Evolutionary conservation across 1,140 invertebrate genomes (phyloP).

Genomic region (Drosophila rufa): DNA sequence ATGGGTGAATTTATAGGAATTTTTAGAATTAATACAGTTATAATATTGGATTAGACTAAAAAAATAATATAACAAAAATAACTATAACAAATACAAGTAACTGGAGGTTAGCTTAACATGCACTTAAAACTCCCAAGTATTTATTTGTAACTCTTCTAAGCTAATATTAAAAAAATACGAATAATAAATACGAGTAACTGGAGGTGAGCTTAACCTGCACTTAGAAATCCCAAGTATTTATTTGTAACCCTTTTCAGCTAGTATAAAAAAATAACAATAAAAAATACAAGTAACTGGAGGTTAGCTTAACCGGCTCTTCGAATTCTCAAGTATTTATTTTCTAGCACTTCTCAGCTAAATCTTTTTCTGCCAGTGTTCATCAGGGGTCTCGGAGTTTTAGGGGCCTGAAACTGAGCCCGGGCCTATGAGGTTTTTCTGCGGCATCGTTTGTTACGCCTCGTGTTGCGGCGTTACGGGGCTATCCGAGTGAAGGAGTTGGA

Average conservation of each 20-base stretch:
- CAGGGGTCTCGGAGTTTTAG: constrained; percentile 15
- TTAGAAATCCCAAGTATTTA: neutral
- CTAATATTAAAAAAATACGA: too few species aligned
- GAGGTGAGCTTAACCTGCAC: neutral
- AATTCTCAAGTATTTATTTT: too few species aligned
- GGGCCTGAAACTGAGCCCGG: constrained; percentile 45
- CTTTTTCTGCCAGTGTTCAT: constrained; percentile 1
- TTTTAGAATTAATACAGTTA: too few species aligned
- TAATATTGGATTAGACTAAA: too few species aligned
- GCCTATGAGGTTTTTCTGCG: constrained; percentile 53
- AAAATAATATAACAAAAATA: too few species aligned
- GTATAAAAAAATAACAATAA: too few species aligned
- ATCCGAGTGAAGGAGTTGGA: neutral
- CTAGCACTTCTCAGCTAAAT: neutral
- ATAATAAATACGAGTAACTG: too few species aligned
- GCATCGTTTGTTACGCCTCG: constrained; percentile 69
- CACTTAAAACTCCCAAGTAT: neutral
- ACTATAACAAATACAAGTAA: too few species aligned
- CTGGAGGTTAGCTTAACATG: neutral
- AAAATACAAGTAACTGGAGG: too few species aligned
- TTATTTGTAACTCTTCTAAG: too few species aligned
- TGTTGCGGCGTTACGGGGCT: constrained; percentile 9
- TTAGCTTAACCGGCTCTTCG: neutral
- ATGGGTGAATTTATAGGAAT: too few species aligned
- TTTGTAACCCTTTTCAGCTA: too few species aligned